These are phyloP conservation scores for Mormyrus hasselquistii DNA, from an alignment of 2,797 vertebrate species.

Conservation along the genomic window DNA sequence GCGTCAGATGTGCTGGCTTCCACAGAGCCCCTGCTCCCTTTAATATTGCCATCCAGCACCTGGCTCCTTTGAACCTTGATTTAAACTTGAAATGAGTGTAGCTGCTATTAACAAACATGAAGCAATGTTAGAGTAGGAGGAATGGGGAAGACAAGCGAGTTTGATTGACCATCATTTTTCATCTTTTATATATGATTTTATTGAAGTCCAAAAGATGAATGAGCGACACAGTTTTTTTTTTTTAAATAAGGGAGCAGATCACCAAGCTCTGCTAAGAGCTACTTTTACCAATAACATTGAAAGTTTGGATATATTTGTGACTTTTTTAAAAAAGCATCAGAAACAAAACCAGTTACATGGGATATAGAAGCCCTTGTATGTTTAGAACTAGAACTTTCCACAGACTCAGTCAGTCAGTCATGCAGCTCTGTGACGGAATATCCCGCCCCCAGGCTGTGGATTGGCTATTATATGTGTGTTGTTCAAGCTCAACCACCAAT, in stretches of 20 bases:
- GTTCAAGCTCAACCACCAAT: not conserved
- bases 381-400: not conserved
- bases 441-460: not conserved
- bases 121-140: constrained; percentile 50
- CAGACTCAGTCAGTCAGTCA: not conserved
- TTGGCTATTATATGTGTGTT: not conserved
- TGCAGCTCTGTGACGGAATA: not conserved
- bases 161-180: constrained; percentile 84
- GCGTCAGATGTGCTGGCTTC: constrained; percentile 79
- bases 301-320: constrained; percentile 53
- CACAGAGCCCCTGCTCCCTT: constrained; percentile 78
- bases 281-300: constrained; percentile 56
- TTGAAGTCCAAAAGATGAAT: constrained; percentile 75
- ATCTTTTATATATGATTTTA: constrained; percentile 77
- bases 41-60: constrained; percentile 91
- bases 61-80: constrained; percentile 90
- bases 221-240: constrained; percentile 52
- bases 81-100: constrained; percentile 82
- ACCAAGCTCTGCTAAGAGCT: constrained; percentile 64
- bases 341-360: constrained; percentile 11
- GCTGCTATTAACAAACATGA: constrained; percentile 88
- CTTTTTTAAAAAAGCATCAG: constrained; percentile 33
- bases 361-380: not conserved
- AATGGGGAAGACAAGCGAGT: constrained; percentile 61
- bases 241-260: constrained; percentile 59